phyloP scores from a whole-genome alignment of 2,113 vertebrate species.

The Ceyx margarethae region DNA sequence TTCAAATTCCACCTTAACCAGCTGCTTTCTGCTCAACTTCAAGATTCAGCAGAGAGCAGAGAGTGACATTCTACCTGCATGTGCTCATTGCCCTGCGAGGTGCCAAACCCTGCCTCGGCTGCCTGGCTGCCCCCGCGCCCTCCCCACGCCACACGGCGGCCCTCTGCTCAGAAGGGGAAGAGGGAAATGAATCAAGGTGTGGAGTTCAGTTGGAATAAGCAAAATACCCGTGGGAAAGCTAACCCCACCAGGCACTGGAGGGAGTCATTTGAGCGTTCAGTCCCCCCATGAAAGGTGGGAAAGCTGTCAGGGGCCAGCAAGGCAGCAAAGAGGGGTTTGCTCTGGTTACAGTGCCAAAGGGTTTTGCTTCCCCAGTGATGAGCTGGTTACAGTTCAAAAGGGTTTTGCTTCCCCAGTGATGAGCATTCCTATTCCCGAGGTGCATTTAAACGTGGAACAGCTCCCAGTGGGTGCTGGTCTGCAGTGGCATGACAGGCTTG shows the following conservation, averaged over 20 bases:
- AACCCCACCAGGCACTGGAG: not conserved
- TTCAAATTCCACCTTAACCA: slow-evolving; percentile 58
- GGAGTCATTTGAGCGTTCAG: not conserved
- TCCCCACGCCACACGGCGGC: not conserved
- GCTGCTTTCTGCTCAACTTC: slow-evolving; percentile 25
- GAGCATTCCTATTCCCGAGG: not conserved
- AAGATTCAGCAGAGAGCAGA: not conserved
- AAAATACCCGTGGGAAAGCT: not conserved
- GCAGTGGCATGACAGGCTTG: accelerated
- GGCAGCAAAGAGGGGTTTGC: not conserved
- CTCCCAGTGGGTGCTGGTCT: not conserved
- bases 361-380: not conserved
- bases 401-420: not conserved
- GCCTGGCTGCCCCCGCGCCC: not conserved
- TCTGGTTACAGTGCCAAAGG: not conserved
- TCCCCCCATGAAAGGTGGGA: slow-evolving; percentile 23
- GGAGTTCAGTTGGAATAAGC: not conserved
- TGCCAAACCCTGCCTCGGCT: slow-evolving; percentile 39
- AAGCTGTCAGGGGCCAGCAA: not conserved
- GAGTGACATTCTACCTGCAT: slow-evolving; percentile 32
- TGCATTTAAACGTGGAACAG: not conserved
- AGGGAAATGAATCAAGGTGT: not conserved
- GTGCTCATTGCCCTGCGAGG: not conserved
- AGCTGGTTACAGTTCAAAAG: not conserved
- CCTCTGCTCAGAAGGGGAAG: not conserved